A percentile compares a stretch with the other conserved stretches of the same genome.
Conservation (phyloP, 23 tunicate species). For the Styela clava region DNA sequence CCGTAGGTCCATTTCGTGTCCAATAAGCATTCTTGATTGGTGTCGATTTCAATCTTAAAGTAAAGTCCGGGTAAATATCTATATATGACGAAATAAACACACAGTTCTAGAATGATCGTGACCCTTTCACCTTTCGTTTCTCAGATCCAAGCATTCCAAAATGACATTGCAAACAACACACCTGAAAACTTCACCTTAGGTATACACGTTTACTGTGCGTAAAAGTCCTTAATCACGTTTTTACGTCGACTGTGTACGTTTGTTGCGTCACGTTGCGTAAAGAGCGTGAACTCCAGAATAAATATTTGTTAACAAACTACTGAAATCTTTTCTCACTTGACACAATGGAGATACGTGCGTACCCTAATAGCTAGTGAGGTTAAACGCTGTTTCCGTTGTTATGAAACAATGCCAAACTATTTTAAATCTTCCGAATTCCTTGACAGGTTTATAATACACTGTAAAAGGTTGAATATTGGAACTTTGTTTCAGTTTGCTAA, state of each 20-base stretch:
- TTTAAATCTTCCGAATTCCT: not conserved
- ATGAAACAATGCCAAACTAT: not conserved
- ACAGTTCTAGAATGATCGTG: not conserved
- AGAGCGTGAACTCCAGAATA: not conserved
- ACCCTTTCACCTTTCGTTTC: not conserved
- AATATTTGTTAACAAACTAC: not conserved
- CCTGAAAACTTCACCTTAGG: not conserved
- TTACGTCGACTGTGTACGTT: not conserved
- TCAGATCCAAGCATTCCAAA: not conserved
- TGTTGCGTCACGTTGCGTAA: not conserved
- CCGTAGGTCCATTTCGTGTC: too few species aligned
- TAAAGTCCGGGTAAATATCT: too few species aligned
- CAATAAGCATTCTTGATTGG: too few species aligned
- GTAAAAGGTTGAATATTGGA: too few species aligned
- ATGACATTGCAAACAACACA: not conserved
- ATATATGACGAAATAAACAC: too few species aligned
- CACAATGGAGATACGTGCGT: not conserved
- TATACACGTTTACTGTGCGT: too few species aligned
- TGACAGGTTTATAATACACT: too few species aligned
- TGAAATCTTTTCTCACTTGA: not conserved
- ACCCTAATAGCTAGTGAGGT: too few species aligned
- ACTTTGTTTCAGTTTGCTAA: too few species aligned
- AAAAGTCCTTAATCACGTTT: not conserved
- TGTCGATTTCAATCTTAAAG: too few species aligned
- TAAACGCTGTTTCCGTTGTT: too few species aligned